Evolutionary conservation across 2,888 invertebrate species (phyloP).

Genomic region (Blastobasis lacticolella): DNA sequence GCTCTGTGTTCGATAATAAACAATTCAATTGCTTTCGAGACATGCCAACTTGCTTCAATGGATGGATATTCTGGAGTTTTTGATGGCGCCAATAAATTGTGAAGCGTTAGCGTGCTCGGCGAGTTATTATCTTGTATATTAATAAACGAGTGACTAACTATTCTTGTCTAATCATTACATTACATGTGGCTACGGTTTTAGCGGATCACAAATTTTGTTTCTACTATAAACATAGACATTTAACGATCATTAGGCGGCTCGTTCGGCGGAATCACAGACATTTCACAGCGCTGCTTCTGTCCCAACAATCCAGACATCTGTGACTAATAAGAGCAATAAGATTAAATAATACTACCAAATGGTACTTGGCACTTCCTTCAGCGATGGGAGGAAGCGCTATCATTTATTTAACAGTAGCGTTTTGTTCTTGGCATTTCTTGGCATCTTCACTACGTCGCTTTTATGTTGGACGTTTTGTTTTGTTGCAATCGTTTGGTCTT

Average conservation of each 20-base stretch:
- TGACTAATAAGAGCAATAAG: conserved; percentile 14
- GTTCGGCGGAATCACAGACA: conserved; percentile 15
- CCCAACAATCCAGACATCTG: conserved; percentile 9
- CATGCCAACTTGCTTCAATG: neutral
- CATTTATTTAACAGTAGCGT: conserved; percentile 11
- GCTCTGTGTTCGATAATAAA: conserved; percentile 7
- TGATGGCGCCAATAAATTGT: no score
- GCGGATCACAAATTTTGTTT: conserved; percentile 18
- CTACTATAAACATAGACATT: conserved; percentile 18
- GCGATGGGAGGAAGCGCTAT: conserved; percentile 7
- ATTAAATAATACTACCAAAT: conserved; percentile 14
- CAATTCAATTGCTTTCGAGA: neutral
- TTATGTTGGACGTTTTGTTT: conserved; percentile 1
- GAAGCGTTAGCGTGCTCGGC: no score
- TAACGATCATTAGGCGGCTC: conserved; percentile 20
- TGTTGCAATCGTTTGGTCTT: neutral
- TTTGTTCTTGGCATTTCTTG: conserved; percentile 15
- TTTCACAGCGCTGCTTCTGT: conserved; percentile 3
- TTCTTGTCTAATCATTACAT: no score
- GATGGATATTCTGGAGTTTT: no score
- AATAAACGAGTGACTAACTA: no score
- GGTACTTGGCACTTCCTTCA: conserved; percentile 16
- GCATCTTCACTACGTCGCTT: conserved; percentile 6
- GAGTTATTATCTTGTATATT: no score
- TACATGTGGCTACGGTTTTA: no score